These are phyloP conservation scores for Campaea margaritaria DNA, from an alignment of 2,888 invertebrate genomes.

Conservation along the genomic window DNA sequence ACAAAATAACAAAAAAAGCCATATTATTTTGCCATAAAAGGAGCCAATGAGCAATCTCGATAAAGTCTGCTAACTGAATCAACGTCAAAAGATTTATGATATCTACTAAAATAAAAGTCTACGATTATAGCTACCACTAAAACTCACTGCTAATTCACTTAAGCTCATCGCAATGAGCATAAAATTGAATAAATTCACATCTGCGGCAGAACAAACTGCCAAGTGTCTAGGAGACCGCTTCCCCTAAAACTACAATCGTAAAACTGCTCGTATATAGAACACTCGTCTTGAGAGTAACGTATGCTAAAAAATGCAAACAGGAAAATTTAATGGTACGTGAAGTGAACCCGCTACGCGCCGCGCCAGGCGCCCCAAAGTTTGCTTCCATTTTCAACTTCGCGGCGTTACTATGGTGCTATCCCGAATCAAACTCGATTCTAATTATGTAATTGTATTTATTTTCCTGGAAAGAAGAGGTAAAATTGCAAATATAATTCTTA, in stretches of 20 bases:
- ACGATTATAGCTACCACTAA: constrained; percentile 43
- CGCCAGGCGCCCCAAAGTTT: constrained; percentile 70
- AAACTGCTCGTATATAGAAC: constrained; percentile 60
- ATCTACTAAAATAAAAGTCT: constrained; percentile 37
- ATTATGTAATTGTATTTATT: neutral
- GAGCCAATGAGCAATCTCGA: constrained; percentile 25
- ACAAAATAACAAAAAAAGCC: no score
- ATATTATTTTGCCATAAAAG: constrained; percentile 8
- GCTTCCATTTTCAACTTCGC: constrained; percentile 63
- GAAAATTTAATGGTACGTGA: constrained; percentile 85
- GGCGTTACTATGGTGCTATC: constrained; percentile 55
- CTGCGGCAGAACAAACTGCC: constrained; percentile 47
- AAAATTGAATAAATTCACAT: constrained; percentile 58
- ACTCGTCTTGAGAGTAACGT: constrained; percentile 74
- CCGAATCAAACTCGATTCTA: constrained; percentile 38
- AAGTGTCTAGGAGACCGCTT: constrained; percentile 44
- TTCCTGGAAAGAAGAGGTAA: neutral
- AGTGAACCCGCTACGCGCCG: constrained; percentile 74
- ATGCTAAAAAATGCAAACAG: constrained; percentile 85
- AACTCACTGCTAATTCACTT: constrained; percentile 51
- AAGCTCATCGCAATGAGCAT: constrained; percentile 49
- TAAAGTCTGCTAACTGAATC: constrained; percentile 37
- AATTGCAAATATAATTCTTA: no score
- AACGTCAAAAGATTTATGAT: constrained; percentile 34
- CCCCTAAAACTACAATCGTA: constrained; percentile 79